These are phyloP conservation scores for Mechanitis messenoides DNA, from an alignment of 2,888 invertebrate genomes.

Conservation along the genomic window DNA sequence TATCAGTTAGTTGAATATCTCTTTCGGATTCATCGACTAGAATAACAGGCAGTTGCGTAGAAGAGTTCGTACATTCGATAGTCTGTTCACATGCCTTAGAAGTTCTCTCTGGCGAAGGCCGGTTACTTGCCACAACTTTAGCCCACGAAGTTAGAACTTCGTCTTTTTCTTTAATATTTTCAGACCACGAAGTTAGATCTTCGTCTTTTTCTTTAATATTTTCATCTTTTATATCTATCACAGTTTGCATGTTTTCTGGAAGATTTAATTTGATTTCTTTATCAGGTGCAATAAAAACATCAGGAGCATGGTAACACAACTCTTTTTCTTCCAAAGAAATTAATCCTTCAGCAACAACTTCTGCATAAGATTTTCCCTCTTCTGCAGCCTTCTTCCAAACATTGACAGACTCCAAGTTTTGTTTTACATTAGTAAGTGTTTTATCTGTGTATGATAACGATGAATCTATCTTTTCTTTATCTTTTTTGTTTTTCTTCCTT, in stretches of 20 bases:
- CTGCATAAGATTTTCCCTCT: slow-evolving; percentile 83
- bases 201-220: slow-evolving; percentile 15
- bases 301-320: slow-evolving; percentile 16
- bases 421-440: slow-evolving; percentile 16
- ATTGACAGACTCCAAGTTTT: slow-evolving; percentile 38
- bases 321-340: slow-evolving; percentile 33
- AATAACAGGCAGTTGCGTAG: slow-evolving; percentile 50
- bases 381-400: slow-evolving; percentile 71
- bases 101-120: slow-evolving; percentile 51
- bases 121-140: slow-evolving; percentile 58
- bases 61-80: slow-evolving; percentile 28
- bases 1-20: slow-evolving; percentile 43
- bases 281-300: slow-evolving; percentile 13
- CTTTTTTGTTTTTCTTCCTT: slow-evolving; percentile 58
- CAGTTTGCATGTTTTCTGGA: slow-evolving; percentile 27
- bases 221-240: slow-evolving; percentile 25
- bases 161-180: slow-evolving; percentile 7
- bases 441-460: slow-evolving; percentile 11
- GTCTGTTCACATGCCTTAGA: slow-evolving; percentile 36
- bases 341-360: slow-evolving; percentile 76
- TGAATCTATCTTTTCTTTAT: slow-evolving; percentile 46
- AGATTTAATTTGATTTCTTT: slow-evolving; percentile 23
- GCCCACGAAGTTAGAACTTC: slow-evolving; percentile 57
- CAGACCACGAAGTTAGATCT: too few species aligned
- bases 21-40: slow-evolving; percentile 55